A percentile compares a stretch with the other conserved stretches of the same genome.
These are phyloP conservation scores for Eupleurogrammus muticus DNA, from an alignment of 2,797 vertebrate genomes.

Conservation along the genomic window DNA sequence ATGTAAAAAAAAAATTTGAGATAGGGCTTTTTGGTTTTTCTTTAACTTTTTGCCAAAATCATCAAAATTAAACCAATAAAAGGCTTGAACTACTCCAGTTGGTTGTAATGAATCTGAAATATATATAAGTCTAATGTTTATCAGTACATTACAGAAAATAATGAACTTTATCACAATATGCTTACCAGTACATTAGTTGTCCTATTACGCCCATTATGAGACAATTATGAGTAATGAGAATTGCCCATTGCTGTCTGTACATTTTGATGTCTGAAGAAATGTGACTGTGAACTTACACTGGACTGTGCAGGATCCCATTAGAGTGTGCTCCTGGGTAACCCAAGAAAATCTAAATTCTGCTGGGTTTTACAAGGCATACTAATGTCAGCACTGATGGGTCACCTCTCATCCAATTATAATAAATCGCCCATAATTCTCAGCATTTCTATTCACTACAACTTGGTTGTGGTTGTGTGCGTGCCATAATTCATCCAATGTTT, in stretches of 20 bases:
- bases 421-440: background rate
- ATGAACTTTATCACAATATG: no score
- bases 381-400: background rate
- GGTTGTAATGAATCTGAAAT: no score
- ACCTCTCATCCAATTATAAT: background rate
- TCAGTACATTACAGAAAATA: no score
- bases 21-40: no score
- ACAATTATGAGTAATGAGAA: no score
- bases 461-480: constrained; percentile 8
- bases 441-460: background rate
- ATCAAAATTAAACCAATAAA: no score
- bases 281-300: background rate
- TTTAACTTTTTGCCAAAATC: no score
- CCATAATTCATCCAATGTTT: constrained; percentile 16
- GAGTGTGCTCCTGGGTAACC: background rate
- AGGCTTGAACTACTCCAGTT: no score
- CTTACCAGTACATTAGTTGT: no score
- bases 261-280: background rate
- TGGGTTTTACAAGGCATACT: background rate
- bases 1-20: no score
- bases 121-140: no score
- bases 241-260: background rate
- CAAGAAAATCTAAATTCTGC: background rate
- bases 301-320: background rate
- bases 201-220: no score